Percentiles rank a stretch among this genome's conserved stretches.
Evolutionary conservation across 2,888 invertebrate genomes (phyloP).

Genomic region (Penaeus monodon): DNA sequence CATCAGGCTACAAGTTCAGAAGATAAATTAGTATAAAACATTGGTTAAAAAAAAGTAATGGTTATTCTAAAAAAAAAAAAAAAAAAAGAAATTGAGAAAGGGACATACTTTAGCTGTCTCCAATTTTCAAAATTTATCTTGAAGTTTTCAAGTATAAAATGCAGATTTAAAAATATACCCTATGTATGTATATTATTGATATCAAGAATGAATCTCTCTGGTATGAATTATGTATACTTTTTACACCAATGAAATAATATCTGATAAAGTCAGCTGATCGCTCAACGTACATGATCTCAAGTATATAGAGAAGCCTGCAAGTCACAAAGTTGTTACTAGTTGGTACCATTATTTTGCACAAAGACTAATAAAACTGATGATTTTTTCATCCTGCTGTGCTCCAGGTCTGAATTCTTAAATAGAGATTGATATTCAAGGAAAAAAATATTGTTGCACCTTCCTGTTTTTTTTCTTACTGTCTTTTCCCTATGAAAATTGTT

Average conservation of each 20-base stretch:
- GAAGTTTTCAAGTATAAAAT: too few species aligned
- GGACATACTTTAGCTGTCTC: too few species aligned
- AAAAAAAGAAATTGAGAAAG: too few species aligned
- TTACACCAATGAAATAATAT: background rate
- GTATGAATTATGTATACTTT: background rate
- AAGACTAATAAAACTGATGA: conserved; percentile 5
- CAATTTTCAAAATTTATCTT: too few species aligned
- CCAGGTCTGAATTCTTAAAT: conserved; percentile 22
- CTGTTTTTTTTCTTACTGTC: background rate
- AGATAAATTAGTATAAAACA: too few species aligned
- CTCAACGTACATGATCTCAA: conserved; percentile 22
- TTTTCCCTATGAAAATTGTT: background rate
- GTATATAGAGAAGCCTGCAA: conserved; percentile 20
- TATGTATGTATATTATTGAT: background rate
- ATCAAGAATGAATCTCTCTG: background rate
- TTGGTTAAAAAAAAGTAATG: too few species aligned
- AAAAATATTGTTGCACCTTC: background rate
- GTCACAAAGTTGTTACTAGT: conserved; percentile 30
- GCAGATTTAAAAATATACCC: too few species aligned
- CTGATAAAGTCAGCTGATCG: background rate
- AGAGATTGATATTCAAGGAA: conserved; percentile 3
- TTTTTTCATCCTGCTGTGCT: conserved; percentile 7
- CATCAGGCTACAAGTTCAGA: too few species aligned
- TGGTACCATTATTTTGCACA: conserved; percentile 32
- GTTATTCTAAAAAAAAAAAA: too few species aligned